phyloP scores from a whole-genome alignment of 2,113 vertebrate genomes.

The Anarhynchus alexandrinus region DNA sequence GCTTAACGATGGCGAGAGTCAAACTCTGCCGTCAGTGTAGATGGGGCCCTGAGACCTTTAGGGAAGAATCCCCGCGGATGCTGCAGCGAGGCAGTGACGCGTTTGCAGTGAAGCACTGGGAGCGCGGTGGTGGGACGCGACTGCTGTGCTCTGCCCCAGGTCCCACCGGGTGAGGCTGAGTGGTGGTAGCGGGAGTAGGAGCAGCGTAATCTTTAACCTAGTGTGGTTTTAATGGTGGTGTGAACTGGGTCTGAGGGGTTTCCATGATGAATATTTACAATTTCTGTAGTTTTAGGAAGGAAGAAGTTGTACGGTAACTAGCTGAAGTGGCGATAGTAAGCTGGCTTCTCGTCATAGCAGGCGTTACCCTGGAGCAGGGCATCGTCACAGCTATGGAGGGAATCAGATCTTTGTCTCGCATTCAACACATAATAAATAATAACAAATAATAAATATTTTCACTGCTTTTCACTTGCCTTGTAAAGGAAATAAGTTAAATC shows the following conservation, averaged over 20 bases:
- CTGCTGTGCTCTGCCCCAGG: not conserved
- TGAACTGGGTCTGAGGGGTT: accelerated
- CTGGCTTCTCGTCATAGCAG: not conserved
- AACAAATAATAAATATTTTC: not conserved
- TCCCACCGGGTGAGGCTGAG: not conserved
- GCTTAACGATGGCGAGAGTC: not conserved
- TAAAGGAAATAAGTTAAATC: not conserved
- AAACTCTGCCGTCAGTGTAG: not conserved
- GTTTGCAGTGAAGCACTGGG: accelerated
- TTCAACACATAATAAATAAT: not conserved
- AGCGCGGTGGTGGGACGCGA: accelerated
- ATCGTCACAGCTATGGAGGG: not conserved
- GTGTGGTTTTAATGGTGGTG: not conserved
- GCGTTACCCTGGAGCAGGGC: not conserved
- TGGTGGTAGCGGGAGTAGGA: not conserved
- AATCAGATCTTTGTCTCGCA: not conserved
- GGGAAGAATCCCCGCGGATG: not conserved
- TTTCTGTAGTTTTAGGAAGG: not conserved
- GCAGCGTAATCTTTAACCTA: accelerated
- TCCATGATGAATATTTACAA: not conserved
- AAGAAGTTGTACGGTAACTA: not conserved
- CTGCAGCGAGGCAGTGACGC: not conserved
- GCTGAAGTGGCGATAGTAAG: not conserved
- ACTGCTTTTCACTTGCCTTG: not conserved
- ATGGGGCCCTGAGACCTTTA: not conserved